These are phyloP conservation scores for Phataginus tetradactyla DNA, from an alignment of 2,797 vertebrate genomes.

Conservation along the genomic window DNA sequence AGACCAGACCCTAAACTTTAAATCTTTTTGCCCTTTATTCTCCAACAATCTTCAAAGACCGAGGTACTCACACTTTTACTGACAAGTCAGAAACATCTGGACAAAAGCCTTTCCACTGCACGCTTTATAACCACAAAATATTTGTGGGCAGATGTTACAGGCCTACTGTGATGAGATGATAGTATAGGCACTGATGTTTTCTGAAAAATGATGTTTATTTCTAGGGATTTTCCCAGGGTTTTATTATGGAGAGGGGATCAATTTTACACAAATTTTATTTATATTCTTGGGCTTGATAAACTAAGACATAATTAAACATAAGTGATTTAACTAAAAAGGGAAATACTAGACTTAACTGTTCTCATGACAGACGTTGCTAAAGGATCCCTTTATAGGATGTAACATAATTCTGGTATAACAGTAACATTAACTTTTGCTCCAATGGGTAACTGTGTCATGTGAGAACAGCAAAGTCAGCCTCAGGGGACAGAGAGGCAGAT, in stretches of 20 bases:
- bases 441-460: background rate
- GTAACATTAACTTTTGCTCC: background rate
- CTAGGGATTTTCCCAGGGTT: background rate
- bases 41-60: conserved; percentile 48
- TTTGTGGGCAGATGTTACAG: conserved; percentile 64
- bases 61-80: conserved; percentile 73
- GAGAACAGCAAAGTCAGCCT: background rate
- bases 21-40: background rate
- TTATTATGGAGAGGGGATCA: background rate
- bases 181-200: background rate
- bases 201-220: background rate
- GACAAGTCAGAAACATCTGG: conserved; percentile 59
- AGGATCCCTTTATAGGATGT: background rate
- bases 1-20: conserved; percentile 49
- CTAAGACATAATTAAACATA: conserved; percentile 39
- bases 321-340: conserved; percentile 18
- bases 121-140: conserved; percentile 60
- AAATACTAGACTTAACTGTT: background rate
- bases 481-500: too few species aligned
- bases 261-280: background rate
- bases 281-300: conserved; percentile 58
- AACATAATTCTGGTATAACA: background rate
- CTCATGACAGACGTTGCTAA: background rate
- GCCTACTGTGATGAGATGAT: background rate
- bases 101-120: conserved; percentile 63